Conservation (phyloP, 2,797 vertebrate species). For the Takifugu ocellatus region DNA sequence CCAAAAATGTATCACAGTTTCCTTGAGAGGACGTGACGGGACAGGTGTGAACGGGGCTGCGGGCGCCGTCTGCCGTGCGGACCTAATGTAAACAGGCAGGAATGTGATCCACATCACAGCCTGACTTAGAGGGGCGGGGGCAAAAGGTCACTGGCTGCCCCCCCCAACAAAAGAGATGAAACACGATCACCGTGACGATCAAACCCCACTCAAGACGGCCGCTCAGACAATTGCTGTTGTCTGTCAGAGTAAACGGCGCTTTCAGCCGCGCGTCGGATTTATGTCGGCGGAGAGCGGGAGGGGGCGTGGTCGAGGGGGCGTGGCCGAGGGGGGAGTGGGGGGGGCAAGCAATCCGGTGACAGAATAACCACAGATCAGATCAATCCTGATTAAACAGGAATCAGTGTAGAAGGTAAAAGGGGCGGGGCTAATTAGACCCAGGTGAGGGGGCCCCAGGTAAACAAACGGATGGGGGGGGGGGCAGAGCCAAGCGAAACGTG, state of each 20-base stretch:
- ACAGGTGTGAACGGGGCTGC: constrained; percentile 70
- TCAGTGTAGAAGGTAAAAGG: too few species aligned
- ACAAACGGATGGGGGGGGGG: too few species aligned
- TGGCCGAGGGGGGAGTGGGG: too few species aligned
- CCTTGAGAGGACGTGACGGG: constrained; percentile 58
- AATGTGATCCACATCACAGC: constrained; percentile 71
- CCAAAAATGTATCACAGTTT: constrained; percentile 63
- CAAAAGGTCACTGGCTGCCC: constrained; percentile 41
- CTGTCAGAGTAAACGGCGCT: constrained; percentile 60
- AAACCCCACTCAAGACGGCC: constrained; percentile 39
- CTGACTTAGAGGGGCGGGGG: constrained; percentile 56
- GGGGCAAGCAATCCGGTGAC: too few species aligned
- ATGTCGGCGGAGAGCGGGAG: constrained; percentile 19
- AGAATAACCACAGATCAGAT: too few species aligned
- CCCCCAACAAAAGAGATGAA: constrained; percentile 65
- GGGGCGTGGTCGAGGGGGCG: constrained; percentile 3
- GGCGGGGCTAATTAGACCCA: too few species aligned
- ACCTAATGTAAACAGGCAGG: constrained; percentile 67
- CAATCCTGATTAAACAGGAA: too few species aligned
- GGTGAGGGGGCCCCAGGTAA: too few species aligned
- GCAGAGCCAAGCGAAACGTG: too few species aligned
- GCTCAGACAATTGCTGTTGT: constrained; percentile 66
- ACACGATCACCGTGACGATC: constrained; percentile 67
- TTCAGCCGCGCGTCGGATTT: constrained; percentile 45
- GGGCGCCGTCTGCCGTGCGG: constrained; percentile 46